Evolutionary conservation across 2,113 vertebrate species (phyloP).

Genomic region (Cyprinodon brontotheroides): DNA sequence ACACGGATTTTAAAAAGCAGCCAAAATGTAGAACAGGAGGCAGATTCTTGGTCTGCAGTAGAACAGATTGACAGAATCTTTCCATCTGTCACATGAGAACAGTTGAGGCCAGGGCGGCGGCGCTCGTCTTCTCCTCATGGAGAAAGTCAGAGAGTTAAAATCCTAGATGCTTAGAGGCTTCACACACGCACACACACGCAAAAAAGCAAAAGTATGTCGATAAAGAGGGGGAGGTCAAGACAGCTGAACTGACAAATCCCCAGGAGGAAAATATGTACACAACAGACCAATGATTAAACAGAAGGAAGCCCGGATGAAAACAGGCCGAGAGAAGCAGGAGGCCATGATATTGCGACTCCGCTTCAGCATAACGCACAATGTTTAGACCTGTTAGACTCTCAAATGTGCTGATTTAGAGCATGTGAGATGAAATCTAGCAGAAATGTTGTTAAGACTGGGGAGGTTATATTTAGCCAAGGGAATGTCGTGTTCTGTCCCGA

Average conservation of each 20-base stretch:
- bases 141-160: constrained; percentile 52
- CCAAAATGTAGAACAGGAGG: neutral
- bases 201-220: constrained; percentile 33
- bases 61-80: neutral
- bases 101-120: constrained; percentile 5
- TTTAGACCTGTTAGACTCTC: constrained; percentile 1
- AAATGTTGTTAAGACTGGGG: constrained; percentile 34
- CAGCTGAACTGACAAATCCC: constrained; percentile 46
- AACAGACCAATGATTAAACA: constrained; percentile 49
- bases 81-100: constrained; percentile 18
- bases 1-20: neutral
- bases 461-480: constrained; percentile 37
- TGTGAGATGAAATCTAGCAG: constrained; percentile 24
- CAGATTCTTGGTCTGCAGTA: neutral
- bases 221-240: constrained; percentile 55
- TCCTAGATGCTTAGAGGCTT: constrained; percentile 39
- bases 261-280: constrained; percentile 38
- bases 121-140: constrained; percentile 31
- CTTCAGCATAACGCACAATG: constrained; percentile 3
- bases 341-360: neutral
- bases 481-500: neutral
- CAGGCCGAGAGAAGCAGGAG: constrained; percentile 11
- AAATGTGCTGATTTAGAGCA: constrained; percentile 1
- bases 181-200: neutral
- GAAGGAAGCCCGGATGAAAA: constrained; percentile 28